Conservation (phyloP, 2,797 vertebrate species). For the Cichlasoma orientale region DNA sequence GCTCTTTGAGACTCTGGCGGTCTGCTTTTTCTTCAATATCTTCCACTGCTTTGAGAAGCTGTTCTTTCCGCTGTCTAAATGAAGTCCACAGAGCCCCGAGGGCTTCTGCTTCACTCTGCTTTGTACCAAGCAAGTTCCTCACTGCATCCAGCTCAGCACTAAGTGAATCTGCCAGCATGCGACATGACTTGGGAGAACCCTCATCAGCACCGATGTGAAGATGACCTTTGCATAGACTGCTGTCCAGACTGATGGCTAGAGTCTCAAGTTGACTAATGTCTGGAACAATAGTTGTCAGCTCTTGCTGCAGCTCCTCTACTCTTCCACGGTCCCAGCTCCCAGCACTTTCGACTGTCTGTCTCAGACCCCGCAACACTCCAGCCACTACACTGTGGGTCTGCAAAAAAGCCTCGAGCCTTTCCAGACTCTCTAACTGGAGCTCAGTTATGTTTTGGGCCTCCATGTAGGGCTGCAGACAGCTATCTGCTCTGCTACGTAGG, state of each 20-base stretch:
- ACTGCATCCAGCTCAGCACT: slow-evolving; percentile 86
- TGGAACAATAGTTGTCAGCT: slow-evolving; percentile 80
- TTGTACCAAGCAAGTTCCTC: slow-evolving; percentile 86
- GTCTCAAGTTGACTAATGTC: slow-evolving; percentile 86
- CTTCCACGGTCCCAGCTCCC: slow-evolving; percentile 88
- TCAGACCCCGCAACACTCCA: slow-evolving; percentile 80
- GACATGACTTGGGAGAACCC: slow-evolving; percentile 87
- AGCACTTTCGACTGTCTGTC: slow-evolving; percentile 87
- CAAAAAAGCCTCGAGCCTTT: slow-evolving; percentile 84
- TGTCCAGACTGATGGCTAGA: slow-evolving; percentile 84
- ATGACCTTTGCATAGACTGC: slow-evolving; percentile 89
- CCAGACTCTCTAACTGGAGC: slow-evolving; percentile 83
- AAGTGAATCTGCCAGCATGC: slow-evolving; percentile 85
- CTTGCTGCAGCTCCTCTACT: slow-evolving; percentile 86
- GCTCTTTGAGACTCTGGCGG: slow-evolving; percentile 85
- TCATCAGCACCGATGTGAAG: slow-evolving; percentile 84
- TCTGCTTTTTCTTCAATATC: slow-evolving; percentile 93
- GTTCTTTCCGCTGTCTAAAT: slow-evolving; percentile 88
- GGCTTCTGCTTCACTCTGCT: slow-evolving; percentile 91
- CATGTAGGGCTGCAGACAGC: slow-evolving; percentile 88
- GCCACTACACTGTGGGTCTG: slow-evolving; percentile 78
- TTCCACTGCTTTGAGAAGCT: slow-evolving; percentile 89
- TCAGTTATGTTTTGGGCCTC: slow-evolving; percentile 85
- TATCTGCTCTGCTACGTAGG: slow-evolving; percentile 84
- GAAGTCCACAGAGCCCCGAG: slow-evolving; percentile 85